Conservation (phyloP, 2,888 invertebrate genomes). For the Ectemnius cavifrons region DNA sequence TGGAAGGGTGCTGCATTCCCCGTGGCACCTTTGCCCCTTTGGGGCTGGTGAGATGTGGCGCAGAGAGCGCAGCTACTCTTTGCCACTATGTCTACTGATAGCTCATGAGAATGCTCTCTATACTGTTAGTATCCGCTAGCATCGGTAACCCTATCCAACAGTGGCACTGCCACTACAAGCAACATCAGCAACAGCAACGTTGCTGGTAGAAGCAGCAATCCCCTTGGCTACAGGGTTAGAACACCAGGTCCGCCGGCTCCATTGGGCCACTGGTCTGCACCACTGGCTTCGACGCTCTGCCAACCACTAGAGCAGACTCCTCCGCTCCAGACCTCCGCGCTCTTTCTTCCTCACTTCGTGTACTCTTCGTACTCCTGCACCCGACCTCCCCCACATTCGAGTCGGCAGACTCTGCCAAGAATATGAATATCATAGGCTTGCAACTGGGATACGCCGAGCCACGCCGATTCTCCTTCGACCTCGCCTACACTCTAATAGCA, state of each 20-base stretch:
- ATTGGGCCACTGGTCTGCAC: slow-evolving; percentile 74
- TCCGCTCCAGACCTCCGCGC: slow-evolving; percentile 22
- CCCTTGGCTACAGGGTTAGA: slow-evolving; percentile 68
- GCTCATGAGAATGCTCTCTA: slow-evolving; percentile 6
- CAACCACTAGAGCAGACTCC: slow-evolving; percentile 60
- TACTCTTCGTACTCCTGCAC: slow-evolving; percentile 37
- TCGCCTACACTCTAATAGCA: slow-evolving; percentile 22
- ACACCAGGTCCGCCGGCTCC: slow-evolving; percentile 72
- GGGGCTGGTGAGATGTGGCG: slow-evolving; percentile 35
- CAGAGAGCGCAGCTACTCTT: slow-evolving; percentile 42
- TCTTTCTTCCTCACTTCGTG: slow-evolving; percentile 39
- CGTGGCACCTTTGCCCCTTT: slow-evolving; percentile 16
- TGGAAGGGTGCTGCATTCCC: not conserved
- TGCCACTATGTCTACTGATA: slow-evolving; percentile 47
- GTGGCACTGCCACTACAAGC: slow-evolving; percentile 2
- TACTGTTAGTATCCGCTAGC: too few species aligned
- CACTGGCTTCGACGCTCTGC: slow-evolving; percentile 72
- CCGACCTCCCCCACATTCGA: slow-evolving; percentile 48
- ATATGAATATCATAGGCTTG: slow-evolving; percentile 74
- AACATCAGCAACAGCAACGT: slow-evolving; percentile 23
- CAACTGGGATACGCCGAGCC: slow-evolving; percentile 40
- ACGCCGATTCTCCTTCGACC: slow-evolving; percentile 25
- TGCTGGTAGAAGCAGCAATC: slow-evolving; percentile 50
- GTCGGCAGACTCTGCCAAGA: slow-evolving; percentile 70
- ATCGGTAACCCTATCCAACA: too few species aligned